Evolutionary conservation across 2,797 vertebrate species (phyloP).

Genomic region (Chelonia mydas): DNA sequence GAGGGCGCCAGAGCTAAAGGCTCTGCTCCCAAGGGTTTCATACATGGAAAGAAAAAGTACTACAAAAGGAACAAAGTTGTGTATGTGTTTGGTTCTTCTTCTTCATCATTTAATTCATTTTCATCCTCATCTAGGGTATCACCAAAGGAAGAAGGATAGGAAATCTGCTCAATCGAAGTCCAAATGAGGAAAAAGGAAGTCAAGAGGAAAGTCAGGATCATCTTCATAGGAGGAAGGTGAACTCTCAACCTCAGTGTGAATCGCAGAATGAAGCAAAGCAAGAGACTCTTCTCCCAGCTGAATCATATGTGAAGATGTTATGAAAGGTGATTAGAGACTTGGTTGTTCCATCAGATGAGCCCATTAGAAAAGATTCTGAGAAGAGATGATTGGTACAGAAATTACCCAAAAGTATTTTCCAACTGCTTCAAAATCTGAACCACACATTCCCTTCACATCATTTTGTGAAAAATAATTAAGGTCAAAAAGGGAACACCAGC

Average conservation of each 20-base stretch:
- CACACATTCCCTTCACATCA: background rate
- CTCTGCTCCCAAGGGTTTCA: background rate
- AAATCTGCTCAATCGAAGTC: background rate
- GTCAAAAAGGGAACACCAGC: background rate
- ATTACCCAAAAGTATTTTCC: background rate
- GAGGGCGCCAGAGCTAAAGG: background rate
- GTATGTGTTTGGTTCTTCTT: background rate
- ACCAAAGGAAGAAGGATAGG: background rate
- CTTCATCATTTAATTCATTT: background rate
- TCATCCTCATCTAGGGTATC: background rate
- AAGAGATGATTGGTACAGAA: background rate
- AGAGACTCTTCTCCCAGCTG: background rate
- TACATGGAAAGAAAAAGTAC: background rate
- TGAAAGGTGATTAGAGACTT: background rate
- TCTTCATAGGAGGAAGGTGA: background rate
- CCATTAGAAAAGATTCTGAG: background rate
- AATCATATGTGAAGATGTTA: background rate
- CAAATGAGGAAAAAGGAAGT: background rate
- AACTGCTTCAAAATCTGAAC: background rate
- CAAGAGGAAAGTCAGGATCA: background rate
- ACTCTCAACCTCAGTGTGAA: background rate
- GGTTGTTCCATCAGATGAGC: background rate
- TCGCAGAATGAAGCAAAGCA: background rate
- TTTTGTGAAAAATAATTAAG: background rate
- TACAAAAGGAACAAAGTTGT: background rate